Percentiles rank a stretch among this genome's conserved stretches.
phyloP scores from a whole-genome alignment of 1,140 invertebrate species.

The Pteromalus puparum region DNA sequence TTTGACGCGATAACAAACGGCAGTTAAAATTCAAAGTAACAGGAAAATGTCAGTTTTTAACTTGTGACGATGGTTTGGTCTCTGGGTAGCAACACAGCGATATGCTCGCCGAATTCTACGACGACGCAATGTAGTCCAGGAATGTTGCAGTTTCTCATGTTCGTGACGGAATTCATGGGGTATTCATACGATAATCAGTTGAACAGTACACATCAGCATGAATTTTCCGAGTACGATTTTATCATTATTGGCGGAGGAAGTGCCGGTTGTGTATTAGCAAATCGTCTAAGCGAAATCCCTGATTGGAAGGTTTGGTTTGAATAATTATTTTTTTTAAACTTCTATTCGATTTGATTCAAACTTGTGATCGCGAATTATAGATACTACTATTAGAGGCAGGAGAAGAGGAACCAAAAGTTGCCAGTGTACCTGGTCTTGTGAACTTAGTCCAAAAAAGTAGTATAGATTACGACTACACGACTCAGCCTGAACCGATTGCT shows the following conservation, averaged over 20 bases:
- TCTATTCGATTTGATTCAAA: too few species aligned
- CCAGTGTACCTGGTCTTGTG: not conserved
- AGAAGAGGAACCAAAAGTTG: slow-evolving; percentile 1
- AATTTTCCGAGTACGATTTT: slow-evolving; percentile 14
- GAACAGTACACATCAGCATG: too few species aligned
- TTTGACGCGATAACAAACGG: too few species aligned
- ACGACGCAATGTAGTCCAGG: not conserved
- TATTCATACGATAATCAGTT: slow-evolving; percentile 8
- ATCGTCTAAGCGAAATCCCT: slow-evolving; percentile 25
- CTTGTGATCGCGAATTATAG: not conserved
- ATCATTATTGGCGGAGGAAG: slow-evolving; percentile 10
- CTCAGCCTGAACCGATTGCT: not conserved
- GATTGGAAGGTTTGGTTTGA: slow-evolving; percentile 17
- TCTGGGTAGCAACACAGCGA: too few species aligned
- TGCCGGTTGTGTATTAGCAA: slow-evolving; percentile 31
- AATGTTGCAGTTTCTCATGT: not conserved
- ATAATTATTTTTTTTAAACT: too few species aligned
- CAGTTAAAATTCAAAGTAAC: too few species aligned
- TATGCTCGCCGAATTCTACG: not conserved
- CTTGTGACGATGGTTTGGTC: too few species aligned
- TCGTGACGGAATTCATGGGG: not conserved
- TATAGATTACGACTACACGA: slow-evolving; percentile 2
- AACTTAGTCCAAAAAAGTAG: not conserved
- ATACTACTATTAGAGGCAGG: slow-evolving; percentile 38
- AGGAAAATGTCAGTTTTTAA: too few species aligned